These are phyloP conservation scores for Diplolepis rosae DNA, from an alignment of 2,888 invertebrate species.

Conservation along the genomic window DNA sequence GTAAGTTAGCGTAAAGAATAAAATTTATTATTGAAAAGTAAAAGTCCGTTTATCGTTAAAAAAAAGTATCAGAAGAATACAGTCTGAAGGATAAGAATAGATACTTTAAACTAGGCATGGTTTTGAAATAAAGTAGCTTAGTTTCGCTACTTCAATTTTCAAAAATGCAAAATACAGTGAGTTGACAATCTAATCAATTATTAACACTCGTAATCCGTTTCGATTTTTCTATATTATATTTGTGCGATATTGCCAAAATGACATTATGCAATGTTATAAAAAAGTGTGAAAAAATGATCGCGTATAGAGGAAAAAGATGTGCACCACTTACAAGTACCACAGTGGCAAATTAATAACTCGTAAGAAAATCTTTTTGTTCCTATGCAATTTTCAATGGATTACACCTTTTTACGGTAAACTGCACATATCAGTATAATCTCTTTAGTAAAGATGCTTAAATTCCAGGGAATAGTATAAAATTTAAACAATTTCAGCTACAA, in stretches of 20 bases:
- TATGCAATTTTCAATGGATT: not conserved
- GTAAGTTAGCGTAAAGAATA: not conserved
- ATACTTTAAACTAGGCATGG: not conserved
- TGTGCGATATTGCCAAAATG: constrained; percentile 66
- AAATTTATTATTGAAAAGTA: not conserved
- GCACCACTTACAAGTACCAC: constrained; percentile 51
- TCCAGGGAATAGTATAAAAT: not conserved
- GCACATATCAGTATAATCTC: constrained; percentile 1
- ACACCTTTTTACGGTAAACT: constrained; percentile 3
- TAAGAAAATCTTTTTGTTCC: constrained; percentile 38
- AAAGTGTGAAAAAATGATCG: constrained; percentile 55
- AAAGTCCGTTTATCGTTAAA: not conserved
- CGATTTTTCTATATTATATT: constrained; percentile 60
- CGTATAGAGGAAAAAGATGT: constrained; percentile 60
- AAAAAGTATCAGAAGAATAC: not conserved
- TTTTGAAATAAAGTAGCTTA: not conserved
- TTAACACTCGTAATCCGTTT: constrained; percentile 32
- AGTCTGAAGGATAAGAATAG: not conserved
- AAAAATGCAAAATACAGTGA: constrained; percentile 6
- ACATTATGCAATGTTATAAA: constrained; percentile 62
- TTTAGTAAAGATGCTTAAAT: not conserved
- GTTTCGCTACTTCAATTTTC: not conserved
- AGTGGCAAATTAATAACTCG: constrained; percentile 47
- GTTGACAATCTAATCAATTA: constrained; percentile 16
- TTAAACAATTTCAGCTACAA: not conserved